These are phyloP conservation scores for Pica pica DNA, from an alignment of 2,113 vertebrate genomes.

Conservation along the genomic window DNA sequence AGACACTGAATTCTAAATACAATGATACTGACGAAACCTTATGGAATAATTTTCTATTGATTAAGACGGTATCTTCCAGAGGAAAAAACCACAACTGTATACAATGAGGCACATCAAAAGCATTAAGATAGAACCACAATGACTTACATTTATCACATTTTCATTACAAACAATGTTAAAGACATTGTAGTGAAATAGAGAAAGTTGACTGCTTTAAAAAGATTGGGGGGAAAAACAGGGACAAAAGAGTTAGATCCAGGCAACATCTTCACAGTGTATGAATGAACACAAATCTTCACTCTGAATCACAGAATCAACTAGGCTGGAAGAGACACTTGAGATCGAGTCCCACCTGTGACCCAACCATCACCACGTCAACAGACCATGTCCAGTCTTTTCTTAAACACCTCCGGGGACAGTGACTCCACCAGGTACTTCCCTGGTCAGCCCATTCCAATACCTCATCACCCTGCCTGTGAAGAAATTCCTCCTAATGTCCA, in stretches of 20 bases:
- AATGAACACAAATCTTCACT: background rate
- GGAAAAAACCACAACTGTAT: background rate
- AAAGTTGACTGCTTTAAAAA: background rate
- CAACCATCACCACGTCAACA: background rate
- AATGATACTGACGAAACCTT: accelerated
- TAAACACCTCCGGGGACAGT: background rate
- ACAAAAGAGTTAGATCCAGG: background rate
- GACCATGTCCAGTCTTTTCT: background rate
- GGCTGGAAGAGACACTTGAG: background rate
- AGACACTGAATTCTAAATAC: background rate
- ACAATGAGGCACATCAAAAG: background rate
- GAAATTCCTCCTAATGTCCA: background rate
- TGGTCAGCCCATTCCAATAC: background rate
- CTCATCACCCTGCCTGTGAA: background rate
- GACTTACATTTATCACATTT: background rate
- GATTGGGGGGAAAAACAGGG: accelerated
- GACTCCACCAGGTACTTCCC: background rate
- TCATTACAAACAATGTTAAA: background rate
- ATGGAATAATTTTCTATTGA: background rate
- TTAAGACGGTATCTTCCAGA: background rate
- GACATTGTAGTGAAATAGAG: background rate
- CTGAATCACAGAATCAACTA: background rate
- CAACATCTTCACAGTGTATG: background rate
- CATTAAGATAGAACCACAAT: background rate
- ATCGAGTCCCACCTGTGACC: background rate